Evolutionary conservation across 2,888 invertebrate genomes (phyloP), one percentile per base, ranked within the genome.

Genomic region (Eurytoma adleriae): DNA sequence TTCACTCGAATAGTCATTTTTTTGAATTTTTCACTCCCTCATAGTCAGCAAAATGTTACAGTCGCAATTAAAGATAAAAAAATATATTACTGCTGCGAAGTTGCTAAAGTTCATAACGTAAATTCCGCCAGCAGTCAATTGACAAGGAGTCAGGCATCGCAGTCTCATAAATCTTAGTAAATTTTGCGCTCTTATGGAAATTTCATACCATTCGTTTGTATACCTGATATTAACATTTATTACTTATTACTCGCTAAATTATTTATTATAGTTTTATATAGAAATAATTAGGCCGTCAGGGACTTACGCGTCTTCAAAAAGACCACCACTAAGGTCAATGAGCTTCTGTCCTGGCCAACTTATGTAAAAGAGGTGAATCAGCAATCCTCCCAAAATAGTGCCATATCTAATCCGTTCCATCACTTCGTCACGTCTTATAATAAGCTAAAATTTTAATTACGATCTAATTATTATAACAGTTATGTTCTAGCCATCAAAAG

Each of bases 301-400:
- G 5, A 62, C 72, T 50, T 72, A 72, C 72, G 62, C 30, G 18
- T 61, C 61, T 16, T 61, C 48, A 18, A 72, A 72, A 30, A 66
- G 56, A n/a, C 57, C 57, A 5, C 12, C 54, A 24, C 56, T 73
- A n/a, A 20, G 18, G 24, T 73, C 73, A 10, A 73, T 73, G 66
- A 73, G 54, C 24, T 73, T 73, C 7, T 73, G 73, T n/a, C 73
- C 73, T 5, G 73, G 73, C 73, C 64, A 73, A 56, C 73, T 73
- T 16, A 66, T 20, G 56, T 73, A 73, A 24, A 73, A 73, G 40
- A 73, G 13, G 14, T 71, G 70, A 48, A 71, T 57, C 18, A 71
- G 40, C 2, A 71, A 18, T 30, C 70, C 70, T 16, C 27, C 10
- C 2, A 71, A n/a, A 16, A 71, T 71, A 14, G 56, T 20, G 5